Base-by-base conservation (phyloP, 2,888 invertebrate genomes). In the Gymnoscelis rufifasciata region DNA sequence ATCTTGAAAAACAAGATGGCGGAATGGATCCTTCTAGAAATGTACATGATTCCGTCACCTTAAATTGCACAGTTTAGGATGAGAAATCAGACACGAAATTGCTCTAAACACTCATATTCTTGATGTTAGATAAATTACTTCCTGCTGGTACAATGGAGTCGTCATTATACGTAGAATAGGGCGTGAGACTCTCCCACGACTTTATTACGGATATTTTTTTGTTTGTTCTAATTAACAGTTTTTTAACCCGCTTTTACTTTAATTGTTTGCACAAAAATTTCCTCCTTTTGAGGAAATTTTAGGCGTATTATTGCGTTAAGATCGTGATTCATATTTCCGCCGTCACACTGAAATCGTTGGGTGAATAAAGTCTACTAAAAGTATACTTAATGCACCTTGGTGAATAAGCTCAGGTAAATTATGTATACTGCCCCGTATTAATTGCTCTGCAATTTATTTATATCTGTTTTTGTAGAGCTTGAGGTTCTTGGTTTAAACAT, bases 81-180 rank as follows among this genome's bases (percentile, higher is more conserved):
- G 78, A 77, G 83, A 86, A 87, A 83, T 83, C 80, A 78, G 79
- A 78, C 80, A 77, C 81, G 69, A 86, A 88, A 88, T 87, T 84
- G 81, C 81, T 86, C 73, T 80, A 81, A 86, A 84, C 84, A 79
- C 76, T 87, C 81, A 87, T 87, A 88, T 87, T 87, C 83, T 83
- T 86, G 86, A 87, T 88, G 87, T 78, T 83, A 86, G 87, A 87
- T 87, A 88, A 88, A 87, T 84, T 74, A 87, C 88, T 88, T 88
- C 88, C 88, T 87, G 87, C 79, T 78, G 71, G 59, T 68, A 88
- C 87, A 88, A 87, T 87, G 68, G 84, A 78, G 75, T 72, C 83
- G 79, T 86, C 87, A 87, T 88, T 87, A 88, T 79, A 80, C 78
- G 68, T 72, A 66, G 64, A 78, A 80, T 83, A 83, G 80, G 73